Base-by-base conservation (phyloP, 2,888 invertebrate species). In the Rhopalosiphum nymphaeae region DNA sequence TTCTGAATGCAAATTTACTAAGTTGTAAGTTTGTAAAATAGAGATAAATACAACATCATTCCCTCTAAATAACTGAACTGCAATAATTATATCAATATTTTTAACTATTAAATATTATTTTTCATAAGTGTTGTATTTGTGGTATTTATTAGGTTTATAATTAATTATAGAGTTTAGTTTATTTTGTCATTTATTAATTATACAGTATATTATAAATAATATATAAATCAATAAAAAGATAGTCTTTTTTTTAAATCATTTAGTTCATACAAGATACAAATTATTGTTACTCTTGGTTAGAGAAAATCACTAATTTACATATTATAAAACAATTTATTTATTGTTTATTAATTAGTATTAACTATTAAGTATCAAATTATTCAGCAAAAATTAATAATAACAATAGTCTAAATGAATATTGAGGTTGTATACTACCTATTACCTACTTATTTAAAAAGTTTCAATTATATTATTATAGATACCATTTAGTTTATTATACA, bases 11-110 rank as follows among this genome's bases (percentile, higher is more conserved):
- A 78, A 78, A 78, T 78, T 36, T 36, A 21, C 26, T 57, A 26
- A 57, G 26, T 57, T 57, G 2, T 57, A 57, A 26, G 21, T 78
- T 36, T 36, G 9, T 36, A 78, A 78, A 21, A 36, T 16, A 78
- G 36, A 78, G 25, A 36, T 16, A 78, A n/a, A 9, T 78, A 21
- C 26, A 36, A 21, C 78, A 78, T 42, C 9, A 21, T 9, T 0
- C 21, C 21, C 36, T 36, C 78, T 25, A 36, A 91, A 53, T 86
- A 92, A 46, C 25, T 67, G 78, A 93, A 89, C 78, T 78, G 67
- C 92, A 93, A 93, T 93, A 93, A 92, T 88, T 67, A 93, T 78
- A 89, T 44, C 46, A 92, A 92, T 92, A 61, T 88, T 49, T 36
- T 84, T 84, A 53, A 84, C 13, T 53, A 67, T 67, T 67, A 67